phyloP scores from a whole-genome alignment of 2,888 invertebrate species.

The Cheilosia soror region DNA sequence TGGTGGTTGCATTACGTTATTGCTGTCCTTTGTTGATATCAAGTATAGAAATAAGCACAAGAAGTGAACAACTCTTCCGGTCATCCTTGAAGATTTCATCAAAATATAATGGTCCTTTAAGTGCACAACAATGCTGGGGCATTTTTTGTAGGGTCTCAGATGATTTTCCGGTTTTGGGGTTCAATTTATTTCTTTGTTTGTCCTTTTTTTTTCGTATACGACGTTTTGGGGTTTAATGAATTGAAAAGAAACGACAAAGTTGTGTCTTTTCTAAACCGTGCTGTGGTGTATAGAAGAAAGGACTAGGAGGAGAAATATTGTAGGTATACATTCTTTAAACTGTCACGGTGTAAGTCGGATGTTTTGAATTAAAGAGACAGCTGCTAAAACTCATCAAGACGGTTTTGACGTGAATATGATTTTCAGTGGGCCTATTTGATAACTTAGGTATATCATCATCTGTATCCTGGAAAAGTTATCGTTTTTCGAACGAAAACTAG shows the following conservation, averaged over 20 bases:
- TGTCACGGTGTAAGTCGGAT: too few relatives aligned
- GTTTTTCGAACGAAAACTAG: too few relatives aligned
- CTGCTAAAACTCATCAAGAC: too few relatives aligned
- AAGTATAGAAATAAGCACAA: slow-evolving; percentile 32
- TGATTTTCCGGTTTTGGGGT: slow-evolving; percentile 51
- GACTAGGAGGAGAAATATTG: too few relatives aligned
- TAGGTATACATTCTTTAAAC: too few relatives aligned
- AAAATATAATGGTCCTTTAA: slow-evolving; percentile 65
- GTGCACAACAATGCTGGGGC: slow-evolving; percentile 52
- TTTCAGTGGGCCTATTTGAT: too few relatives aligned
- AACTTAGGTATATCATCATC: too few relatives aligned
- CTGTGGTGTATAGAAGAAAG: not conserved
- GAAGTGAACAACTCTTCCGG: slow-evolving; percentile 46
- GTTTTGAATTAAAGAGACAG: too few relatives aligned
- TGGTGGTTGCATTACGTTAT: slow-evolving; percentile 49
- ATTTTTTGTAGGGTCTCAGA: slow-evolving; percentile 11
- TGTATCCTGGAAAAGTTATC: too few relatives aligned
- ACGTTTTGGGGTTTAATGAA: slow-evolving; percentile 39
- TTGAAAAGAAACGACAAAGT: slow-evolving; percentile 5
- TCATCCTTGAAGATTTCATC: slow-evolving; percentile 68
- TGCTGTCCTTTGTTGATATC: slow-evolving; percentile 50
- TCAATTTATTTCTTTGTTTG: slow-evolving; percentile 38
- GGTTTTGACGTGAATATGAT: too few relatives aligned
- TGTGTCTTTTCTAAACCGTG: not conserved
- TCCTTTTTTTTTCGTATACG: too few relatives aligned